These are phyloP conservation scores for Anser brachyrhynchus DNA, from an alignment of 2,113 vertebrate species.

Conservation along the genomic window DNA sequence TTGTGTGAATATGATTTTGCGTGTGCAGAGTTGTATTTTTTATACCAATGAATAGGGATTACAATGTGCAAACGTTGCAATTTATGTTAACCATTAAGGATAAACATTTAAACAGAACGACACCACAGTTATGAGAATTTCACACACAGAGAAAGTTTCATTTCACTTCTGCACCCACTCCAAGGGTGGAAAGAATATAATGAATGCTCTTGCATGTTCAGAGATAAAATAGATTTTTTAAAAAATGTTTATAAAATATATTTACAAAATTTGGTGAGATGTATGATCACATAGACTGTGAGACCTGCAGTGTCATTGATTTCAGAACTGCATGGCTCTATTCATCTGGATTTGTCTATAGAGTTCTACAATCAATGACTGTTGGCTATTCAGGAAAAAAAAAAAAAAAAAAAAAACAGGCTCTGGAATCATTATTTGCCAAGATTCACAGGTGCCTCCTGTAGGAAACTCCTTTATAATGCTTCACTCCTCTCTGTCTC, in stretches of 20 bases:
- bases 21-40: background rate
- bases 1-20: background rate
- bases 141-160: background rate
- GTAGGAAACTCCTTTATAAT: constrained; percentile 52
- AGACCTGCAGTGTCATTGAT: background rate
- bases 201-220: constrained; percentile 10
- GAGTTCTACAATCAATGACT: constrained; percentile 62
- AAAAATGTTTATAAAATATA: background rate
- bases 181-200: background rate
- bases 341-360: constrained; percentile 51
- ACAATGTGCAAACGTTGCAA: background rate
- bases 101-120: background rate
- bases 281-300: background rate
- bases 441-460: constrained; percentile 79
- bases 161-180: background rate
- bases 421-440: constrained; percentile 68
- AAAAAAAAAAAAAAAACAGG: background rate
- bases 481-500: constrained; percentile 23
- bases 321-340: constrained; percentile 54
- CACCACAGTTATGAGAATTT: background rate
- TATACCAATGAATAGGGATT: background rate
- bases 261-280: background rate
- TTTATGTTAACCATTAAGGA: background rate
- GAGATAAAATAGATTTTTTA: background rate
- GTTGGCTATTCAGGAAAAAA: constrained; percentile 66